Base-by-base conservation (phyloP, 92 coral and sea anemone genomes). In the Isaurus tuberculatus region DNA sequence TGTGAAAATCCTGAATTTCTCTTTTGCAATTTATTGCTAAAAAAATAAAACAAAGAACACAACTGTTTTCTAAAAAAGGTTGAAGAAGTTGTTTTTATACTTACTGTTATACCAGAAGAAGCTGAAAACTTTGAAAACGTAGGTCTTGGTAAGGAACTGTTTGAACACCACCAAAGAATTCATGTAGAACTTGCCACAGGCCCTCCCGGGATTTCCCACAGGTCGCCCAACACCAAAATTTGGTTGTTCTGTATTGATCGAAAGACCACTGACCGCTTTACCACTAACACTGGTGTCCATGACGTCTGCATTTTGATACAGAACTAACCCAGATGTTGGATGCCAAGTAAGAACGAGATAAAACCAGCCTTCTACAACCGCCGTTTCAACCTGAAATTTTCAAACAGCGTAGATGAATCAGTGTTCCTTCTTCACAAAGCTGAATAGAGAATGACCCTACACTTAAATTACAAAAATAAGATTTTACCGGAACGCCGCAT, bases 141-240 rank as follows among this genome's bases (percentile, higher is more conserved):
- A 84, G 32, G 72, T 37, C 20, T 72, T 81, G 25, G 73, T 71
- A 2, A 94, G 71, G 79, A 70, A 86, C 46, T 94, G 98, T 66
- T 97, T 94, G 86, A 97, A 97, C 29, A 97, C 94, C 61, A 96
- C 99, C 68, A 94, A 71, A 1, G 98, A 97, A 15, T 95, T 90
- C 80, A 97, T 58, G 70, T 90, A 97, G 67, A 94, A 86, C 64
- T 74, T 85, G 31, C 98, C 98, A 66, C 94, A 97, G 23, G 87
- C 80, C 25, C 71, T 80, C 3, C 90, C 89, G 1, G 86, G 83
- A 40, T 84, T 71, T 2, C 88, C 92, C 34, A 97, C 86, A 31
- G 92, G 91, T 30, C 92, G 91, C 16, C 99, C 99, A 16, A 97
- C 88, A 23, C 89, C 92, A 74, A 97, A 81, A 89, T 97, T 94